Conservation (phyloP, 1,140 invertebrate genomes). For the Parapsyche elsis region DNA sequence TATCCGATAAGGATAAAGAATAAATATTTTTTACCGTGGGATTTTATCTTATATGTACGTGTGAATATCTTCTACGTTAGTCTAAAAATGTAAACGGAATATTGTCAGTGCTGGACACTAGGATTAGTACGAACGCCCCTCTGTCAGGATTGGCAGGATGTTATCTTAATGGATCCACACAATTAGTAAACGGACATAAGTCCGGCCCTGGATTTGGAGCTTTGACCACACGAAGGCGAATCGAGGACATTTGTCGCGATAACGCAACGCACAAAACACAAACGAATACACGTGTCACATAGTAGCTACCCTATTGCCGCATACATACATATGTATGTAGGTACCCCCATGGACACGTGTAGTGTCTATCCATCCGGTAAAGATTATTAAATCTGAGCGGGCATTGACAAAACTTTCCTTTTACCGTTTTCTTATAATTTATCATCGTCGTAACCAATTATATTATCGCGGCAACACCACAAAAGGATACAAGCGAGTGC, state of each 20-base stretch:
- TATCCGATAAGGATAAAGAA: too few species aligned
- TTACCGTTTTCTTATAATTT: conserved; percentile 33
- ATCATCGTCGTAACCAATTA: conserved; percentile 39
- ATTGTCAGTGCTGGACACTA: neutral
- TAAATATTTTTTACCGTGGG: too few species aligned
- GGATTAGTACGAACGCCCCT: conserved; percentile 6
- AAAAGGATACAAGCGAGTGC: neutral
- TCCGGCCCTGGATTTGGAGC: conserved; percentile 21
- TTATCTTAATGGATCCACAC: conserved; percentile 41
- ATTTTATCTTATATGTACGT: too few species aligned
- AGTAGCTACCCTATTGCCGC: too few species aligned
- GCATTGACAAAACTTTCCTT: conserved; percentile 34
- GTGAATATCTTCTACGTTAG: too few species aligned
- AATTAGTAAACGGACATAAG: conserved; percentile 34
- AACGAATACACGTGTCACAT: neutral
- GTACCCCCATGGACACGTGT: too few species aligned
- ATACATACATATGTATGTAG: neutral
- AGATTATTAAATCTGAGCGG: conserved; percentile 24
- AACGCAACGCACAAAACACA: neutral
- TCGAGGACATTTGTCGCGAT: neutral
- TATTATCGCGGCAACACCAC: conserved; percentile 3
- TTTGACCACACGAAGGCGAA: neutral
- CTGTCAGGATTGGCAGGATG: conserved; percentile 29
- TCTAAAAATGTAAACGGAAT: conserved; percentile 2
- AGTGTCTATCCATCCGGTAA: neutral